phyloP scores from a whole-genome alignment of 1,140 invertebrate genomes.

The Drosophila virilis region DNA sequence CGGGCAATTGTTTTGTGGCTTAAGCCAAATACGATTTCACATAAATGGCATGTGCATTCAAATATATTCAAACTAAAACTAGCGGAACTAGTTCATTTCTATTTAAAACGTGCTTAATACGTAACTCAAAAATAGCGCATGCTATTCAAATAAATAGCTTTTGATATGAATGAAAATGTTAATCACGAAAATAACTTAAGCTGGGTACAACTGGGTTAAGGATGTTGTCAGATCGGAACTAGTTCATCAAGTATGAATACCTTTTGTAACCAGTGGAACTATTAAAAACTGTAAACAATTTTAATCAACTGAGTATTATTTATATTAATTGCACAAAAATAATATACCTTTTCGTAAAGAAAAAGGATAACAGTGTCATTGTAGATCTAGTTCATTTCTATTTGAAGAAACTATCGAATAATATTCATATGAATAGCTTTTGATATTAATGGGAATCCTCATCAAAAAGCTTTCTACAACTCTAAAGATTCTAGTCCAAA shows the following conservation, averaged over 20 bases:
- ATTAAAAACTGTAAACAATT: too few species aligned
- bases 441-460: neutral
- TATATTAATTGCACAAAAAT: too few species aligned
- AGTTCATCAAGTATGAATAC: neutral
- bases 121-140: slow-evolving; percentile 1
- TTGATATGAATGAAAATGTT: neutral
- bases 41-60: slow-evolving; percentile 13
- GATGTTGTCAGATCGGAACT: neutral
- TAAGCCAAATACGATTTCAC: slow-evolving; percentile 4
- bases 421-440: neutral
- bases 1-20: slow-evolving; percentile 19
- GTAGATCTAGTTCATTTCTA: slow-evolving; percentile 8
- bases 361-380: too few species aligned
- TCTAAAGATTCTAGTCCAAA: too few species aligned
- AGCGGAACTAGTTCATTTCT: slow-evolving; percentile 14
- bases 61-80: neutral
- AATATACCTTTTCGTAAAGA: too few species aligned
- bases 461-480: too few species aligned
- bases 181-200: neutral
- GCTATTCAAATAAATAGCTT: neutral
- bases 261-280: too few species aligned
- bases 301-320: too few species aligned
- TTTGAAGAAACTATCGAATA: neutral
- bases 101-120: neutral
- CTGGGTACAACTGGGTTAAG: neutral